Evolutionary conservation across 2,888 invertebrate species (phyloP), one percentile per base, ranked within the genome.

Genomic region (Ophion obscuratus): DNA sequence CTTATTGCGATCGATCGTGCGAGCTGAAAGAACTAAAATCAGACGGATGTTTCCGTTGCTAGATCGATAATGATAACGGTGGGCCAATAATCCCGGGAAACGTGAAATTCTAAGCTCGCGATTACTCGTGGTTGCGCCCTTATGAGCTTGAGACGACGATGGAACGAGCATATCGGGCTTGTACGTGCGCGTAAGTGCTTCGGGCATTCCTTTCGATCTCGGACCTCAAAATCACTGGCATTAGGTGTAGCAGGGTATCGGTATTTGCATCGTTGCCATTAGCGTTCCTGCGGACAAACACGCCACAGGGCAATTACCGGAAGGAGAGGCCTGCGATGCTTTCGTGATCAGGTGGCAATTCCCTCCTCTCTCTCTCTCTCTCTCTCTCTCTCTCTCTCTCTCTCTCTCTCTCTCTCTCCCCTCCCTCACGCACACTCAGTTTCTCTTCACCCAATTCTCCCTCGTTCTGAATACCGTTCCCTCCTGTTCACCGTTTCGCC

Each of bases 191-290:
- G 17, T 76, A 24, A 20, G 80, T n/a, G 62, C 71, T 73, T 76
- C 85, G 86, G 84, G 85, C 76, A 86, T 87, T 88, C 84, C 86
- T 85, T 88, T 89, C 87, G 88, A 89, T 88, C 84, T 84, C 88
- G 88, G 85, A 81, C 81, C 87, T 86, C 87, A 85, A 89, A 89
- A 91, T 91, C 89, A 90, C 90, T 85, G 89, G 87, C 90, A 92
- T 92, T 91, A 88, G 85, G 87, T 89, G 87, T 88, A 85, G 76
- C 59, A 59, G 53, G 87, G 89, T 92, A 93, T 93, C 92, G 91
- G 91, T 91, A 92, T 92, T 92, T 92, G 91, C 92, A 92, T 93
- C 92, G 90, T 89, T 90, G 90, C 90, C 91, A 92, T 92, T 92
- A 93, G 89, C 89, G 89, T 89, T 88, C 87, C 74, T 71, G 78